Conservation (phyloP, 2,888 invertebrate genomes). For the Euplexia lucipara region DNA sequence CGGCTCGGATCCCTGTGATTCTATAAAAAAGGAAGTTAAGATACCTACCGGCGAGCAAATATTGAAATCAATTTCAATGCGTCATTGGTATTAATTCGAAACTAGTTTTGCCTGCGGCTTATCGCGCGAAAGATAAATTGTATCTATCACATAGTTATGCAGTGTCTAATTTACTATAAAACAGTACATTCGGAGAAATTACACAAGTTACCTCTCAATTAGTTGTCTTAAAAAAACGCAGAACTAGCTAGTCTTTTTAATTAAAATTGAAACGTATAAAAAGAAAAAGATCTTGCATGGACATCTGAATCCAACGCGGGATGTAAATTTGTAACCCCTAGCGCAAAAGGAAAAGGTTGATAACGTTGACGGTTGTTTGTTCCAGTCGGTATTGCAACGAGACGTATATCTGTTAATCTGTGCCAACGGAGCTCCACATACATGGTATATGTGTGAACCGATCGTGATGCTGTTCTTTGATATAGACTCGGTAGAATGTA, state of each 20-base stretch:
- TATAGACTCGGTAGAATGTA: constrained; percentile 17
- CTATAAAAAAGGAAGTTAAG: constrained; percentile 5
- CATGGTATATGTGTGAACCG: constrained; percentile 11
- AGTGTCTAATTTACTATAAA: background rate
- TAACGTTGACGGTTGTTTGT: constrained; percentile 44
- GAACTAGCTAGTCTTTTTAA: constrained; percentile 7
- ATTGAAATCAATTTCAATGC: constrained; percentile 30
- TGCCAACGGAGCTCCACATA: constrained; percentile 18
- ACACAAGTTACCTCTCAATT: background rate
- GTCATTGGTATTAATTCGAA: constrained; percentile 24
- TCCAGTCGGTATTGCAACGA: constrained; percentile 23
- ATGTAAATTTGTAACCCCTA: constrained; percentile 52
- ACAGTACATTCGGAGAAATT: constrained; percentile 2
- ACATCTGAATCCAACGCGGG: constrained; percentile 42
- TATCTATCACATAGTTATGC: background rate
- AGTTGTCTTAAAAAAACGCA: background rate
- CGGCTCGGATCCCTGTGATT: constrained; percentile 55
- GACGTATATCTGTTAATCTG: constrained; percentile 46
- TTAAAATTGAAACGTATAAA: constrained; percentile 34
- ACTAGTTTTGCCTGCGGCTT: constrained; percentile 18
- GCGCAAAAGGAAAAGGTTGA: constrained; percentile 42
- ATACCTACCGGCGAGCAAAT: constrained; percentile 8
- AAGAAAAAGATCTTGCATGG: constrained; percentile 12
- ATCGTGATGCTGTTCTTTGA: constrained; percentile 21
- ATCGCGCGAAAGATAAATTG: constrained; percentile 5